A percentile compares a stretch with the other conserved stretches of the same genome.
Conservation (phyloP, 30 jellyfish, hydroid and myxozoan genomes). For the Chrysaora quinquecirrha region DNA sequence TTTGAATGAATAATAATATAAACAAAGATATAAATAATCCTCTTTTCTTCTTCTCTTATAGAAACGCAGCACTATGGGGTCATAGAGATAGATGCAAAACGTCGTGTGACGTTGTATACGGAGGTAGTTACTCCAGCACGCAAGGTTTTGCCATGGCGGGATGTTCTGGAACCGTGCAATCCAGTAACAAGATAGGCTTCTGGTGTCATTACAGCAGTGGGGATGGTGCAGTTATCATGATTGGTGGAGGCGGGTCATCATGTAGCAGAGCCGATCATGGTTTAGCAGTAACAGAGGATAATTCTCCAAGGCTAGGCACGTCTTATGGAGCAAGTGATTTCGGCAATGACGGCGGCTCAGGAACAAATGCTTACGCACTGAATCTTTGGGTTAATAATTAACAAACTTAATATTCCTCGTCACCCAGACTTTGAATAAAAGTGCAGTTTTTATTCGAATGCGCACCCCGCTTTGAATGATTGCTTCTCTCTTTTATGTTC, state of each 20-base stretch:
- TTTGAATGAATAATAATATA: too few species aligned
- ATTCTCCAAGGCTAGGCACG: conserved; percentile 32
- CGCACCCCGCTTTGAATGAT: neutral
- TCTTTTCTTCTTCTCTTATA: too few species aligned
- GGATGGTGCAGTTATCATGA: conserved; percentile 55
- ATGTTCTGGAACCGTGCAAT: conserved; percentile 29
- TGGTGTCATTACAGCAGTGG: conserved; percentile 70
- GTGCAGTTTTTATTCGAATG: too few species aligned
- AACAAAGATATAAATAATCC: too few species aligned
- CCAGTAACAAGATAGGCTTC: conserved; percentile 24
- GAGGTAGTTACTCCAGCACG: neutral
- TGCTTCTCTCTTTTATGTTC: neutral
- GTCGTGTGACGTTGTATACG: conserved; percentile 8
- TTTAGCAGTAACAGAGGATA: conserved; percentile 40
- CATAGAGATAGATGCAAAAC: conserved; percentile 18
- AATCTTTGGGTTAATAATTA: neutral
- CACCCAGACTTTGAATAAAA: too few species aligned
- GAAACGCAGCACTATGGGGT: conserved; percentile 41
- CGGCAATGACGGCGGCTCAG: neutral
- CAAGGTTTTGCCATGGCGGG: conserved; percentile 26
- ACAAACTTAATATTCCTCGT: too few species aligned
- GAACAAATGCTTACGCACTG: neutral
- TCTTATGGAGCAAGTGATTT: neutral
- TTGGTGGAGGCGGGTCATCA: conserved; percentile 68
- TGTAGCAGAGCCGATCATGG: conserved; percentile 68